Conservation (phyloP, 2,113 vertebrate species). For the Ophthalmolycus amberensis region DNA sequence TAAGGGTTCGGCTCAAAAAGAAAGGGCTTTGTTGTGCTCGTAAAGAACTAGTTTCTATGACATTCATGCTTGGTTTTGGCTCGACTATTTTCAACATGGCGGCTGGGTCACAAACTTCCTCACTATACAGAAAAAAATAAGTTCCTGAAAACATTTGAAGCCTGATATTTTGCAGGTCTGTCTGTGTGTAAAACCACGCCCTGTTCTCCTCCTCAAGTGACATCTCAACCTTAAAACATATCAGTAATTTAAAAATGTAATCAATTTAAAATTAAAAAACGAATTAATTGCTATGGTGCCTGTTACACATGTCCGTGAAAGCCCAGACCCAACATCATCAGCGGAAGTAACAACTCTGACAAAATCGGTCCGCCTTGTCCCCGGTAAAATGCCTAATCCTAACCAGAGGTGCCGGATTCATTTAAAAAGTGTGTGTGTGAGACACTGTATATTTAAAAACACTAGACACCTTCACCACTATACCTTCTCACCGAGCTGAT, state of each 20-base stretch:
- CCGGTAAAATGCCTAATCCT: not conserved
- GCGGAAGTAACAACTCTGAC: not conserved
- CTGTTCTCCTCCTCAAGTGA: not conserved
- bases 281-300: not conserved
- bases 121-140: not conserved
- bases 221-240: not conserved
- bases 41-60: not conserved
- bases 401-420: not conserved
- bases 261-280: not conserved
- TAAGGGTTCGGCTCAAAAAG: not conserved
- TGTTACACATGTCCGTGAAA: not conserved
- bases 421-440: not conserved
- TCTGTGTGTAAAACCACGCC: not conserved
- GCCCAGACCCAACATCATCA: not conserved
- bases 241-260: not conserved
- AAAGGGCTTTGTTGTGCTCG: not conserved
- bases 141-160: not conserved
- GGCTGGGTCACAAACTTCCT: not conserved
- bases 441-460: not conserved
- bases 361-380: not conserved
- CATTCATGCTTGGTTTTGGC: not conserved
- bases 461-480: not conserved
- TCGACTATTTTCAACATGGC: not conserved
- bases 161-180: not conserved
- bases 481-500: not conserved